Evolutionary conservation across 1,140 invertebrate genomes (phyloP).

Genomic region (Sycophaga agraensis): DNA sequence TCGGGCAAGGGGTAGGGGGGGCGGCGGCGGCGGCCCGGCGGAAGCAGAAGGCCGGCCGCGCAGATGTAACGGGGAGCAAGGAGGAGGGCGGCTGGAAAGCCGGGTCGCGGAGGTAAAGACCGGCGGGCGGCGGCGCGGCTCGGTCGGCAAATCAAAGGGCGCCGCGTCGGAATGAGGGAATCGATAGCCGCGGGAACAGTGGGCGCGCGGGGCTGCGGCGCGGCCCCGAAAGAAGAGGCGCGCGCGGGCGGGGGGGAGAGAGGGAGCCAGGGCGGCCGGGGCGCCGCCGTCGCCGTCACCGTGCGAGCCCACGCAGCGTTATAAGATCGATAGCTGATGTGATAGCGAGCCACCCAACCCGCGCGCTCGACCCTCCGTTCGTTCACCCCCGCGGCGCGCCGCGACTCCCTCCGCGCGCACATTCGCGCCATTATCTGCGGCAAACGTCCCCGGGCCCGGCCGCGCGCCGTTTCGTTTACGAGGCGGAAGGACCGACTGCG

Average conservation of each 20-base stretch:
- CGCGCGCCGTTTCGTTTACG: conserved; percentile 55
- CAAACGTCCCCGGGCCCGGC: conserved; percentile 51
- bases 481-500: conserved; percentile 29
- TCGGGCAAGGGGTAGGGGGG: too few relatives aligned
- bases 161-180: too few relatives aligned
- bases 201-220: background rate
- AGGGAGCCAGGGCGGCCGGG: conserved; percentile 8
- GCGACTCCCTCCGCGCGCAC: conserved; percentile 36
- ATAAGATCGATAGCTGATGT: conserved; percentile 56
- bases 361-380: conserved; percentile 46
- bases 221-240: conserved; percentile 14
- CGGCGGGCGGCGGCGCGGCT: conserved; percentile 4
- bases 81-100: conserved; percentile 5
- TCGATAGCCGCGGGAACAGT: background rate
- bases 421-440: conserved; percentile 58
- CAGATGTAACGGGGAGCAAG: too few relatives aligned
- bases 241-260: conserved; percentile 20
- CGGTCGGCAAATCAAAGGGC: too few relatives aligned
- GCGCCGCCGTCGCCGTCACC: conserved; percentile 30
- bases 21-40: too few relatives aligned
- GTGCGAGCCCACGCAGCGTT: conserved; percentile 33
- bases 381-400: conserved; percentile 48
- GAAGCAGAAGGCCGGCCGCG: background rate
- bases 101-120: conserved; percentile 30
- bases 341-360: conserved; percentile 49